Conservation (phyloP, 2,797 vertebrate species). For the Hoplostethus atlanticus region DNA sequence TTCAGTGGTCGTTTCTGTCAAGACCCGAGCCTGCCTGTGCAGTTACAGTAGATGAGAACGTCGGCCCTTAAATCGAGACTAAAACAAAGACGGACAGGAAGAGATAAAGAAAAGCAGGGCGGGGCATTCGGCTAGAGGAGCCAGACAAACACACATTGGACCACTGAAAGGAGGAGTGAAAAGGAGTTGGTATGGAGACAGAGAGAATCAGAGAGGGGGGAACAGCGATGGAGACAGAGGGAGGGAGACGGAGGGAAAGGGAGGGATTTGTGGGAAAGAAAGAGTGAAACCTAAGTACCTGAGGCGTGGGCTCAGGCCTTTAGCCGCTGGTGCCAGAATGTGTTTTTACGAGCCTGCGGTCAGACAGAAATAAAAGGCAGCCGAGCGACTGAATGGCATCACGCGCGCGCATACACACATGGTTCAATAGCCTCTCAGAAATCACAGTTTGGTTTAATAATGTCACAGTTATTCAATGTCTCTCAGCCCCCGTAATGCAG, state of each 20-base stretch:
- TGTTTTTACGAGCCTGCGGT: conserved; percentile 84
- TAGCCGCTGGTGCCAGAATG: conserved; percentile 78
- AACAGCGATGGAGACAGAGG: conserved; percentile 66
- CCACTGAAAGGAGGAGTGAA: conserved; percentile 58
- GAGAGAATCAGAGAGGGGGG: conserved; percentile 28
- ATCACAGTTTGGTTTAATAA: conserved; percentile 86
- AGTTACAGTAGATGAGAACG: conserved; percentile 54
- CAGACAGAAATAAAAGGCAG: conserved; percentile 84
- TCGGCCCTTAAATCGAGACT: conserved; percentile 61
- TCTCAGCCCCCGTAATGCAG: conserved; percentile 72
- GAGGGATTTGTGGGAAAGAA: conserved; percentile 68
- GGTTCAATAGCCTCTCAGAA: conserved; percentile 78
- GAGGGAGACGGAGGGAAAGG: conserved; percentile 47
- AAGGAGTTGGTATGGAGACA: conserved; percentile 69
- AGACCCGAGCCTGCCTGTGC: conserved; percentile 21
- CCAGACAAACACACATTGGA: conserved; percentile 46
- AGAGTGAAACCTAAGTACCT: conserved; percentile 84
- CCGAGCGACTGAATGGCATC: conserved; percentile 80
- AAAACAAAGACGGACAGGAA: conserved; percentile 60
- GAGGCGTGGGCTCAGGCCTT: conserved; percentile 74
- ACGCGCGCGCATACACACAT: conserved; percentile 54
- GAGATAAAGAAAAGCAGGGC: conserved; percentile 55
- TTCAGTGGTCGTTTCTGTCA: conserved; percentile 13
- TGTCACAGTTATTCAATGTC: conserved; percentile 84
- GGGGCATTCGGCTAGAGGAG: conserved; percentile 59